phyloP scores from a whole-genome alignment of 1,140 invertebrate genomes.

The Tetramorium simillimum region DNA sequence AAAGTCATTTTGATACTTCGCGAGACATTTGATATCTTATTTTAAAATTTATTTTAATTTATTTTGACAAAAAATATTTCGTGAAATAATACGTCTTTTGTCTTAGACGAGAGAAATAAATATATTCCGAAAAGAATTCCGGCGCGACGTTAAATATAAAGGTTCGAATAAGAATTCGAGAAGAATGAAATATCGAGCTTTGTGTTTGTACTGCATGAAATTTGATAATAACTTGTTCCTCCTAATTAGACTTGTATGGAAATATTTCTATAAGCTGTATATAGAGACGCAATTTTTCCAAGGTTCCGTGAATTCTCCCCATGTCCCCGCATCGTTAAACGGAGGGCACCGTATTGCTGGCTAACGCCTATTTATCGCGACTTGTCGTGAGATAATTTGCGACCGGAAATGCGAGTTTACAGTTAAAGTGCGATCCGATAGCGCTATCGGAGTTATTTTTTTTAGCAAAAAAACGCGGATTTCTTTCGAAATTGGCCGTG shows the following conservation, averaged over 20 bases:
- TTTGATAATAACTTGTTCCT: neutral
- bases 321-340: neutral
- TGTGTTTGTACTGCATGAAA: neutral
- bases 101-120: neutral
- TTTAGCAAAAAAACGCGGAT: neutral
- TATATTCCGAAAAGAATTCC: neutral
- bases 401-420: constrained; percentile 19
- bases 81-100: neutral
- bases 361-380: neutral
- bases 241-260: neutral
- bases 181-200: neutral
- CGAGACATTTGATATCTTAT: neutral
- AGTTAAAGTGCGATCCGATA: constrained; percentile 13
- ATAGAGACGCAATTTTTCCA: neutral
- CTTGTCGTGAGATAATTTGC: neutral
- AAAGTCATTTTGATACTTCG: neutral
- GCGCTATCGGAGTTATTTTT: constrained; percentile 39
- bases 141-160: neutral
- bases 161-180: neutral
- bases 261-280: neutral
- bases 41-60: neutral
- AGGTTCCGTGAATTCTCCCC: neutral
- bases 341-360: neutral
- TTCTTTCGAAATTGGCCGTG: neutral
- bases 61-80: neutral